Percentiles rank a stretch among this genome's conserved stretches.
Evolutionary conservation across 64 coral and sea anemone genomes (phyloP).

Genomic region (Orbicella faveolata): DNA sequence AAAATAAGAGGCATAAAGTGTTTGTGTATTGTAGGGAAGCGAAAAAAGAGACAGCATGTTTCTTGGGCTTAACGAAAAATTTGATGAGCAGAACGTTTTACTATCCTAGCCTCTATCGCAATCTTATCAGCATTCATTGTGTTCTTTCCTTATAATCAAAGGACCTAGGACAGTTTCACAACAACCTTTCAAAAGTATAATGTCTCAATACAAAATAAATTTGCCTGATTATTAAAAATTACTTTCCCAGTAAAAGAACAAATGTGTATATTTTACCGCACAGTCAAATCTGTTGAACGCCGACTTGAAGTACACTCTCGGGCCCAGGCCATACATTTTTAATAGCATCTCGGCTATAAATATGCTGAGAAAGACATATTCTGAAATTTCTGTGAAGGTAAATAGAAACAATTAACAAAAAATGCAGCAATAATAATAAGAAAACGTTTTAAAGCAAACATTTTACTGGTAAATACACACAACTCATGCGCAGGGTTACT

Average conservation of each 20-base stretch:
- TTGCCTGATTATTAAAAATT: no score
- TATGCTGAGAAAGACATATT: constrained; percentile 87
- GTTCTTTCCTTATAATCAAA: no score
- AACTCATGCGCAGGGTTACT: no score
- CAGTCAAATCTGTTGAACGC: constrained; percentile 97
- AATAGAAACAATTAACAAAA: neutral
- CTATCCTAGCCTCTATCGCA: no score
- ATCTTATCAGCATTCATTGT: no score
- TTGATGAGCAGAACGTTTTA: no score
- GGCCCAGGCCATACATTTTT: constrained; percentile 89
- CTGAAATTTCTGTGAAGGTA: constrained; percentile 65
- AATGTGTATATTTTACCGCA: constrained; percentile 54
- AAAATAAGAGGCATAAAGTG: neutral
- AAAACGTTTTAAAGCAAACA: neutral
- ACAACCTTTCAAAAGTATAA: no score
- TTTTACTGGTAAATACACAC: no score
- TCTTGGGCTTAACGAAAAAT: no score
- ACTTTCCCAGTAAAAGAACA: neutral
- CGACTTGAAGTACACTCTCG: constrained; percentile 75
- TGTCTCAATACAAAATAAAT: no score
- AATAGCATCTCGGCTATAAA: constrained; percentile 97
- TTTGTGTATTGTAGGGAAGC: neutral
- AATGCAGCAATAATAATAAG: neutral
- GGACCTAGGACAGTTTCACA: no score
- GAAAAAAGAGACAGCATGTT: neutral